Base-by-base conservation (phyloP, 2,113 vertebrate species). In the Protobothrops mucrosquamatus region DNA sequence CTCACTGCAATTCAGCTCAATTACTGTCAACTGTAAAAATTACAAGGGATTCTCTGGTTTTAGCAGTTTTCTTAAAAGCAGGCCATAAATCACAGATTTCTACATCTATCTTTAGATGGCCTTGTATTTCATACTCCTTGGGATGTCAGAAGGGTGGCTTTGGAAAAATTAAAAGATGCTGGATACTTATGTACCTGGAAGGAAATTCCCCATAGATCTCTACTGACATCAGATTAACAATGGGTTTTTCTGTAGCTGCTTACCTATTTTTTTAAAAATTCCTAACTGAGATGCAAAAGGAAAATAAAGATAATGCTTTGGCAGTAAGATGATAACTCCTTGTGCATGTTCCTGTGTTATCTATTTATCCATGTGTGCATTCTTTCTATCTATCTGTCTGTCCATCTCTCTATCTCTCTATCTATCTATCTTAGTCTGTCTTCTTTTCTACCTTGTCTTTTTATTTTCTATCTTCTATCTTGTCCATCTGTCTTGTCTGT, bases 11-110 rank as follows among this genome's bases (percentile, higher is more conserved):
- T 85, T 64, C 15, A 86, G 74, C 52, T 87, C 85, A 86, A 64
- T 93, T 89, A 90, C 51, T 61, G 56, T 52, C 14, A 48, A 34
- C 88, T n/a, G 11, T 54, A 86, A 93, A 51, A 93, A 93, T 87
- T 93, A 59, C n/a, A 87, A 87, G 81, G 56, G 74, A 15, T 54
- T 93, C 92, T 26, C 8, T 86, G 34, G 85, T 86, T 85, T 61
- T 48, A 34, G 69, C 43, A 61, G 24, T 34, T 8, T 20, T 11
- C 22, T 51, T n/a, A 23, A 52, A 54, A 55, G 6, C 6, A 5
- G 86, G 55, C 29, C 88, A 86, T 46, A 43, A 90, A 61, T 93
- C 51, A 86, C 23, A 56, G 51, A 3, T 48, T 57, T 61, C 87
- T 46, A 2, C 7, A 26, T 54, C 61, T 86, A 54, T 39, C 64